Evolutionary conservation across 1,140 invertebrate species (phyloP).

Genomic region (Zophobas atratus): DNA sequence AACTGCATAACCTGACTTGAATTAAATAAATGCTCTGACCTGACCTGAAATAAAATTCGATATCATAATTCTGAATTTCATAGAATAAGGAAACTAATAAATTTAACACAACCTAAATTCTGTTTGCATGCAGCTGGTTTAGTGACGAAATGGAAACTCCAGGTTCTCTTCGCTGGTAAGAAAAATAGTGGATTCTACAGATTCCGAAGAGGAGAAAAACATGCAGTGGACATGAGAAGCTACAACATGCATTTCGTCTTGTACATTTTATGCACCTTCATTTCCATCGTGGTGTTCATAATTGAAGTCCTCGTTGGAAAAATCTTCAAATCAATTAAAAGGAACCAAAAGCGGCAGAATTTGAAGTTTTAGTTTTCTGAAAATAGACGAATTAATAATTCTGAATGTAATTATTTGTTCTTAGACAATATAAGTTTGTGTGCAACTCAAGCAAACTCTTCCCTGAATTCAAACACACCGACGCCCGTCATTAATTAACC

Average conservation of each 20-base stretch:
- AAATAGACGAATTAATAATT: neutral
- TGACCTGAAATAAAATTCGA: no score
- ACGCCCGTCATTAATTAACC: no score
- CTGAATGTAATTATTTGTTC: no score
- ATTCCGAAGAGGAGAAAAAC: neutral
- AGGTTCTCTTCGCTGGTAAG: neutral
- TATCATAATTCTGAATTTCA: no score
- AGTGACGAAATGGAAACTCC: neutral
- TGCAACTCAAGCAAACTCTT: no score
- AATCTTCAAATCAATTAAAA: neutral
- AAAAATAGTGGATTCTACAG: neutral
- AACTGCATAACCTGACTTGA: no score
- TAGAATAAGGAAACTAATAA: no score
- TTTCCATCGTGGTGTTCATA: neutral
- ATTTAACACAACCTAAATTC: no score
- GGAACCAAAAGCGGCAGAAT: neutral
- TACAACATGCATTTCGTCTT: constrained; percentile 2
- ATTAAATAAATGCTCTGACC: no score
- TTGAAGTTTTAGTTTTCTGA: neutral
- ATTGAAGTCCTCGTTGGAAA: neutral
- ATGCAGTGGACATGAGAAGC: neutral
- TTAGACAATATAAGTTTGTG: no score
- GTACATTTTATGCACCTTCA: neutral
- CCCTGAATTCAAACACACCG: no score
- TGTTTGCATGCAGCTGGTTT: neutral